Base-by-base conservation (phyloP, 2,888 invertebrate genomes). In the Dicyrtomina minuta region DNA sequence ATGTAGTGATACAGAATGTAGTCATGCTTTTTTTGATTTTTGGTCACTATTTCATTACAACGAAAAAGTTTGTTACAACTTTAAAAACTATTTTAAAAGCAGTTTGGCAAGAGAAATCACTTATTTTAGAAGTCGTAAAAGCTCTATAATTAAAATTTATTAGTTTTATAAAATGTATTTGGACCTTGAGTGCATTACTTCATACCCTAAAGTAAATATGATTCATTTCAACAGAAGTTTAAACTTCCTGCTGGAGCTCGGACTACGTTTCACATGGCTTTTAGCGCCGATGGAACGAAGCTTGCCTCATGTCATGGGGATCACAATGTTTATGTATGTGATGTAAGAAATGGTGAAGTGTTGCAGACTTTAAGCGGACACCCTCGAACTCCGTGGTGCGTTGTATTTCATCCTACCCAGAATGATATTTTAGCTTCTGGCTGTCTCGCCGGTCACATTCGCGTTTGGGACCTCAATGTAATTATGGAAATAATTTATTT, bases 281-380 rank as follows among this genome's bases (percentile, higher is more conserved):
- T 70, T 39, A 70, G 66, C 65, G 67, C 72, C 0, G 75, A 77
- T 53, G 77, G 92, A 74, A 88, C 88, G 12, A 89, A 88, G 83
- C 88, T 91, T 62, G 93, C 93, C 56, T 93, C 93, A 8, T 90
- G 92, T 0, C 93, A 94, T 84, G 93, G 93, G 22, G 92, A 94
- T 82, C 93, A 93, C 81, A 89, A 90, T 81, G 89, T 94, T 41
- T 91, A 93, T 81, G 89, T 94, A 33, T 90, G 90, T 17, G 91
- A 93, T 80, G 82, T 92, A 49, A 86, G 87, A 22, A 91, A 87
- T 78, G 92, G 92, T 0, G 89, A 89, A 80, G 89, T 91, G 80
- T 87, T 91, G 26, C 87, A 88, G 78, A 90, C 89, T 46, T 82
- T 93, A 66, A 86, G 87, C 44, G 60, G 93, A 0, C 93, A 94